Conservation (phyloP, 2,888 invertebrate species). For the Netelia fuscicornis region DNA sequence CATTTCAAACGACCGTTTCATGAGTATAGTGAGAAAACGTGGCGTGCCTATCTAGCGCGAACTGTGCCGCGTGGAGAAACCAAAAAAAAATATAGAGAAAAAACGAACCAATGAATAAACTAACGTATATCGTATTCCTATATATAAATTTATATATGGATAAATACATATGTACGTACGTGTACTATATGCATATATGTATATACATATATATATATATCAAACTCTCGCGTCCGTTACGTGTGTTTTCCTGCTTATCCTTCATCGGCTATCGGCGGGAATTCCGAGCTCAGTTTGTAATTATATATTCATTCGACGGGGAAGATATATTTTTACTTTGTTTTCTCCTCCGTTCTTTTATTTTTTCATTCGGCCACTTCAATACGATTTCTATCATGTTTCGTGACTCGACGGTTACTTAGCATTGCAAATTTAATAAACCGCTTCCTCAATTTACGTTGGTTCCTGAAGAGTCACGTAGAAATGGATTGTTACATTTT, state of each 20-base stretch:
- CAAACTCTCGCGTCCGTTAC: slow-evolving; percentile 26
- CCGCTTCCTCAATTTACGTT: not conserved
- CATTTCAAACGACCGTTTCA: slow-evolving; percentile 53
- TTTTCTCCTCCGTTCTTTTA: not conserved
- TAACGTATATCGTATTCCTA: slow-evolving; percentile 6
- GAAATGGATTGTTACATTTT: not conserved
- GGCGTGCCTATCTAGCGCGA: slow-evolving; percentile 33
- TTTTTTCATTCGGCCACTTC: slow-evolving; percentile 23
- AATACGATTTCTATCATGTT: slow-evolving; percentile 15
- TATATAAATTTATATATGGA: not conserved
- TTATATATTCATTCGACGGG: slow-evolving; percentile 43
- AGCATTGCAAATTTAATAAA: not conserved
- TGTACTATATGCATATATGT: slow-evolving; percentile 6
- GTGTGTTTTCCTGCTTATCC: slow-evolving; percentile 42
- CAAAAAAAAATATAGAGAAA: slow-evolving; percentile 49
- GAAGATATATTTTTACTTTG: slow-evolving; percentile 25
- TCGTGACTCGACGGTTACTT: not conserved
- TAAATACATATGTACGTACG: not conserved
- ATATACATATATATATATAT: slow-evolving; percentile 14
- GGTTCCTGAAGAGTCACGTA: not conserved
- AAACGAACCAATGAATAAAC: slow-evolving; percentile 29
- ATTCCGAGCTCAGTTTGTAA: slow-evolving; percentile 42
- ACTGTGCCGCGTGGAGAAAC: slow-evolving; percentile 21
- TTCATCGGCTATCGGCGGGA: slow-evolving; percentile 42
- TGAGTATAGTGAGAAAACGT: slow-evolving; percentile 37